These are phyloP conservation scores for Tragelaphus eurycerus DNA, from an alignment of 2,797 vertebrate species.

Conservation along the genomic window DNA sequence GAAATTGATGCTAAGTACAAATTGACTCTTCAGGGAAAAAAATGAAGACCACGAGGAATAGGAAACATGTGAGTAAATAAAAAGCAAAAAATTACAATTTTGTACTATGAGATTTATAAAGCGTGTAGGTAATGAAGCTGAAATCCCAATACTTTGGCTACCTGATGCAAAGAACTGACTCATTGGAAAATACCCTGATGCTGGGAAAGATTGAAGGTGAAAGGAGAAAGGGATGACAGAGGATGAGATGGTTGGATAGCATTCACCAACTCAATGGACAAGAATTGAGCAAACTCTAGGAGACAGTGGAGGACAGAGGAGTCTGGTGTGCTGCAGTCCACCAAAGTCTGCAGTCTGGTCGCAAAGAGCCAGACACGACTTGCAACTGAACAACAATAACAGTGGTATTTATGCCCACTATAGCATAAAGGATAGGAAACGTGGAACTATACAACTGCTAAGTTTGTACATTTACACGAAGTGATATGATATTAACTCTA, in stretches of 20 bases:
- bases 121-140: not conserved
- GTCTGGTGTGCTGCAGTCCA: not conserved
- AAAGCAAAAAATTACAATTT: not conserved
- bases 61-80: not conserved
- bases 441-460: not conserved
- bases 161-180: not conserved
- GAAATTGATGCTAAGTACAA: not conserved
- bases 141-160: not conserved
- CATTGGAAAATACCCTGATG: not conserved
- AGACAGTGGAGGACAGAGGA: not conserved
- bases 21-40: not conserved
- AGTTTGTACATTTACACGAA: not conserved
- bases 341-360: not conserved
- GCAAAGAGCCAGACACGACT: fast-evolving
- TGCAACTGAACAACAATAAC: not conserved
- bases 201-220: not conserved
- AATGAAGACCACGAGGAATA: not conserved
- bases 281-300: not conserved
- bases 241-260: not conserved
- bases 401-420: no score
- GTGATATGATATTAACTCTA: not conserved
- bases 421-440: not conserved
- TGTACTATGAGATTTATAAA: not conserved
- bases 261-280: not conserved
- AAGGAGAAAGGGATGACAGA: not conserved